Base-by-base conservation (phyloP, 2,113 vertebrate genomes). In the Syrrhaptes paradoxus region DNA sequence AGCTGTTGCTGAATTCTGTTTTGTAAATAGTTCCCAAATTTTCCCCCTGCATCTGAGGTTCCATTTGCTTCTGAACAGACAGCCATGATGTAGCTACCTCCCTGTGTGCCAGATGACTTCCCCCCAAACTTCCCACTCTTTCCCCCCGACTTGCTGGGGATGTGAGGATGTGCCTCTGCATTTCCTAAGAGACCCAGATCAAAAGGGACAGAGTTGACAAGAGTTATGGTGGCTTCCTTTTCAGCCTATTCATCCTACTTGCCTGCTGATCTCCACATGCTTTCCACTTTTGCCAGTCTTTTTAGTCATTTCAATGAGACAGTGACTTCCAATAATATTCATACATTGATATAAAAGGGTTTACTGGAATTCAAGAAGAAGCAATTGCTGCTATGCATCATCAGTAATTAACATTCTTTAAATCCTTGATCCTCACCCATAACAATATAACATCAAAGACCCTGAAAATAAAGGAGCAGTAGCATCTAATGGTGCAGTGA, bases 341-440 rank as follows among this genome's bases (percentile, higher is more conserved):
- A 71, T 62, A 29, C 25, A 21, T 11, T 24, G 38, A 74, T 95
- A 78, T 85, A 52, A 87, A 89, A 91, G 80, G 19, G 18, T 72
- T 90, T 93, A 87, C 54, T 89, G 18, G 80, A 86, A 95, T 81
- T 87, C 32, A 72, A 72, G 75, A 83, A 83, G 62, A 43, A 83
- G 67, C 46, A 72, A 61, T 68, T 79, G 58, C 62, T 90, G 68
- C 61, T 48, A 19, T 67, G 24, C 77, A 74, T 90, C 72, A 89
- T 20, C 48, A 59, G 16, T 77, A 83, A 86, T 95, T 92, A 93
- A 59, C 11, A n/a, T 79, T 83, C 75, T 79, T 93, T 78, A 91
- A 82, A 34, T 85, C 58, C 29, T 66, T 46, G 46, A 16, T 61
- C 61, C 29, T 85, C 25, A 54, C 91, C 83, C 20, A 14, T 83